Base-by-base conservation (phyloP, 1,140 invertebrate species). In the Argopecten irradians region DNA sequence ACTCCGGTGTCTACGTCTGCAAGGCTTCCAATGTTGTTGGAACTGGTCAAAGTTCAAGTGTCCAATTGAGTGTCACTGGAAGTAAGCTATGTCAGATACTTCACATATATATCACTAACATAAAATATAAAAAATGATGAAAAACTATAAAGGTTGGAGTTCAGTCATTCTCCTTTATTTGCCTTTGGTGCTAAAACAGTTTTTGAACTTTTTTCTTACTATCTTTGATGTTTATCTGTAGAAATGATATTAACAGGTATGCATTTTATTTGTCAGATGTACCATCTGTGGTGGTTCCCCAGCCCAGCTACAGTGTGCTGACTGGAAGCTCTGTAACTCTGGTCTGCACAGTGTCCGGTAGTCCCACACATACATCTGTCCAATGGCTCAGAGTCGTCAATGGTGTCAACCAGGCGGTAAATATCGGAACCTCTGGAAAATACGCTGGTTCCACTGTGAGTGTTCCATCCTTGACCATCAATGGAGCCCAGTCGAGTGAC, bases 281-380 rank as follows among this genome's bases (percentile, higher is more conserved):
- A 34, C 89, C 89, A 0, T 22, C 13, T 32, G 87, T 90, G 0
- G 34, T 82, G 8, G 32, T 88, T 22, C n/a, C 71, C 34, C 71
- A 86, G 33, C 34, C 87, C 14, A 84, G 71, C n/a, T 90, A 88
- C 82, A 35, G 71, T 33, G 34, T 84, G 0, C 83, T 82, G 39
- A 83, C 86, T 34, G 87, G 87, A 33, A 84, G 84, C n/a, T 84
- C 84, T 55, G 71, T 90, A 3, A 90, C 87, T 35, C 32, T 90
- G n/a, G 55, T 32, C n/a, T 90, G 89, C 34, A 84, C 41, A 19
- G 83, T 88, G 41, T 34, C 82, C 5, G 89, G 87, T 22, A 82
- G 39, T 34, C 87, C 87, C 41, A 8, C 8, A 5, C 35, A 71
- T 16, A 39, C 82, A 0, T 35, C 85, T 3, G 89, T 90, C 14